Conservation (phyloP, 2,888 invertebrate species). For the Anticlea derivata region DNA sequence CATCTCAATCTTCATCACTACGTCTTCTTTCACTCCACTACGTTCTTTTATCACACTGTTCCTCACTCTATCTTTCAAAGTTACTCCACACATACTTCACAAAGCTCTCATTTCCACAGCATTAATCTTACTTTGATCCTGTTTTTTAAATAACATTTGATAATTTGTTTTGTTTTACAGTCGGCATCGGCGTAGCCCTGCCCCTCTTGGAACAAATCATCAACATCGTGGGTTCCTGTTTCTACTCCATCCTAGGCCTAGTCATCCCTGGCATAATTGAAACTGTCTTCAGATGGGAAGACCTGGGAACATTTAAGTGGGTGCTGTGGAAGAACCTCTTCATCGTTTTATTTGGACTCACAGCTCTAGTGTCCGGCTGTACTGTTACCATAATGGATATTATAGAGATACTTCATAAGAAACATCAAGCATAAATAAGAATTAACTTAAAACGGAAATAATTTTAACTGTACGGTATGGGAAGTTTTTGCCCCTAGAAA, state of each 20-base stretch:
- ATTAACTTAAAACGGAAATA: not conserved
- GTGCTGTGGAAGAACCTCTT: conserved; percentile 87
- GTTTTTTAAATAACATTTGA: not conserved
- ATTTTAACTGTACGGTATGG: not conserved
- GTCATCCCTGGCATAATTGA: conserved; percentile 89
- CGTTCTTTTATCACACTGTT: no score
- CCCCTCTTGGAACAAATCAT: conserved; percentile 77
- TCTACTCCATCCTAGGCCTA: conserved; percentile 89
- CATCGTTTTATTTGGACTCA: conserved; percentile 84
- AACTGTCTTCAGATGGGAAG: conserved; percentile 87
- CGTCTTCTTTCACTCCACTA: no score
- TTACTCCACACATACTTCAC: no score
- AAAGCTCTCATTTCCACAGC: no score
- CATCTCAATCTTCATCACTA: no score
- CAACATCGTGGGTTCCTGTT: conserved; percentile 79
- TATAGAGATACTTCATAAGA: conserved; percentile 53
- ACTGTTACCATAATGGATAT: conserved; percentile 73
- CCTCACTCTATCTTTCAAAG: no score
- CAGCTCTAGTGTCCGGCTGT: conserved; percentile 86
- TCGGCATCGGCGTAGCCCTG: conserved; percentile 74
- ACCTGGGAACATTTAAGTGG: conserved; percentile 87
- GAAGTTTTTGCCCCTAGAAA: no score
- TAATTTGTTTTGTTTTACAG: conserved; percentile 46
- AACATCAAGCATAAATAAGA: conserved; percentile 14
- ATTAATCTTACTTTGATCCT: no score